A percentile compares a stretch with the other conserved stretches of the same genome.
phyloP scores from a whole-genome alignment of 1,140 invertebrate genomes.

The Drosophila parabipectinata region DNA sequence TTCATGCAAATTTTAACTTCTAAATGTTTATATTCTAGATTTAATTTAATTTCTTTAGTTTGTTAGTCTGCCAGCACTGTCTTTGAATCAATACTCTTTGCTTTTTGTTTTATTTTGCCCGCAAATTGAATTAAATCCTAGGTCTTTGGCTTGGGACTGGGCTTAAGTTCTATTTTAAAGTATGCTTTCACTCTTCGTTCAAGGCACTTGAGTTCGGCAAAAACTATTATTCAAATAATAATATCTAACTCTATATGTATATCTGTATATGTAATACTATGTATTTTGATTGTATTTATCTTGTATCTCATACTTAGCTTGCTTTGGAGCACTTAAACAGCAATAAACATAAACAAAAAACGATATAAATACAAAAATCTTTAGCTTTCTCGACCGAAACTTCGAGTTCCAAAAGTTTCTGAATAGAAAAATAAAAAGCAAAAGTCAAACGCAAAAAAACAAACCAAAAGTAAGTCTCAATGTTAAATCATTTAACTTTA shows the following conservation, averaged over 20 bases:
- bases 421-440: slow-evolving; percentile 54
- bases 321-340: slow-evolving; percentile 84
- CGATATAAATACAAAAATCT: slow-evolving; percentile 49
- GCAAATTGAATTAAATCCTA: slow-evolving; percentile 72
- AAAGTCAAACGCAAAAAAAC: slow-evolving; percentile 76
- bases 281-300: slow-evolving; percentile 83
- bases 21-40: neutral
- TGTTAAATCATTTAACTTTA: slow-evolving; percentile 59
- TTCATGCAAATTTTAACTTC: too few species aligned
- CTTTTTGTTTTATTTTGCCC: slow-evolving; percentile 40
- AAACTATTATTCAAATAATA: slow-evolving; percentile 1
- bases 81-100: slow-evolving; percentile 4
- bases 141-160: slow-evolving; percentile 10
- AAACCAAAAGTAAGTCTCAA: slow-evolving; percentile 79
- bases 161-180: slow-evolving; percentile 22
- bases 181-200: slow-evolving; percentile 25
- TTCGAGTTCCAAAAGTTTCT: slow-evolving; percentile 21
- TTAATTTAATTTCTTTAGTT: neutral
- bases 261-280: slow-evolving; percentile 68
- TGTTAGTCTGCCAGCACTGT: too few species aligned
- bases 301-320: slow-evolving; percentile 84
- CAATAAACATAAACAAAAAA: slow-evolving; percentile 65
- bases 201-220: slow-evolving; percentile 8
- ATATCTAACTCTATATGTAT: slow-evolving; percentile 47
- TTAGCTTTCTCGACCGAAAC: slow-evolving; percentile 50